Base-by-base conservation (phyloP, 2,888 invertebrate species). In the Sphaerophoria rueppellii region DNA sequence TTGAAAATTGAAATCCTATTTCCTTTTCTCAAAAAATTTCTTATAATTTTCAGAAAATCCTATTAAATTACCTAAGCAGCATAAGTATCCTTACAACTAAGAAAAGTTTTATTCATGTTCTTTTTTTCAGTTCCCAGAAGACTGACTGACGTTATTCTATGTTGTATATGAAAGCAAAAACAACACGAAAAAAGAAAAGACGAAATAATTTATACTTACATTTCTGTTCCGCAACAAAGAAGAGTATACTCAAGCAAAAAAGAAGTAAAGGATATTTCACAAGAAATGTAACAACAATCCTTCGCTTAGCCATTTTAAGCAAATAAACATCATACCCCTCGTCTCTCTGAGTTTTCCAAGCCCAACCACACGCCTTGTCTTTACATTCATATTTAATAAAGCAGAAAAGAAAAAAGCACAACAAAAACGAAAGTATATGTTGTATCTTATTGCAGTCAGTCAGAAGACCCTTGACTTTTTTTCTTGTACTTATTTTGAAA, bases 281-380 rank as follows among this genome's bases (percentile, higher is more conserved):
- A 40, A 54, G 60, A 43, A 72, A 50, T 54, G 24, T 55, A 75
- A 57, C 71, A 75, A 83, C 71, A 75, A 83, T 75, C 79, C 79
- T 80, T 83, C 75, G 24, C 35, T 14, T 6, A 35, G 35, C 11
- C 7, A 7, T 34, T 37, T n/a, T 37, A 12, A 55, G 32, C 35
- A 24, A 61, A 52, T n/a, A 63, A 50, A 6, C 9, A 43, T 58
- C 70, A 65, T 79, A 24, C 24, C 24, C 24, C 58, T 55, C 12
- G 4, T 40, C 40, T 40, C 40, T 40, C 0, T 40, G 1, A 46
- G 52, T 24, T 63, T 24, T 24, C 24, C 69, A n/a, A 37, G 58
- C 73, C 43, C 37, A 58, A 70, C 78, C 63, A 70, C 63, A 75
- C 79, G 57, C 73, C n/a, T n/a, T n/a, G n/a, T n/a, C n/a, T n/a